phyloP scores from a whole-genome alignment of 2,797 vertebrate genomes.

The Alectoris magna region DNA sequence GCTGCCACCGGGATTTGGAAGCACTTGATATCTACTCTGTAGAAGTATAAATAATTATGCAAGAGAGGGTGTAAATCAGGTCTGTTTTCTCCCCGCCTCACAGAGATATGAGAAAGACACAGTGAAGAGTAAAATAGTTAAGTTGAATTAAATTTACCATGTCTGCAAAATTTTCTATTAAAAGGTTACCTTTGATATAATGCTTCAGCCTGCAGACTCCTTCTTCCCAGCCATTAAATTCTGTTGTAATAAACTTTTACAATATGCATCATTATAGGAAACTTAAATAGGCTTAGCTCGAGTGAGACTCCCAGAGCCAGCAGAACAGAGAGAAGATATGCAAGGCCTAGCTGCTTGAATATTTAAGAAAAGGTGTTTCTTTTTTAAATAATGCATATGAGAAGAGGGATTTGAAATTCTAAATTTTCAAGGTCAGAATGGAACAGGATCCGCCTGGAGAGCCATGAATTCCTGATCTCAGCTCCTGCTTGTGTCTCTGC shows the following conservation, averaged over 20 bases:
- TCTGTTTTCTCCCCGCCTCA: not conserved
- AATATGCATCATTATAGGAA: conserved; percentile 60
- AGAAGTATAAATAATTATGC: conserved; percentile 26
- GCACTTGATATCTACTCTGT: not conserved
- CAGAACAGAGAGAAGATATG: conserved; percentile 6
- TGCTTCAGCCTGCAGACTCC: conserved; percentile 45
- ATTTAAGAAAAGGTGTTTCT: conserved; percentile 39
- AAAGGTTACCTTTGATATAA: conserved; percentile 68
- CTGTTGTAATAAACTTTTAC: conserved; percentile 71
- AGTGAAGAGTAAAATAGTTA: conserved; percentile 54
- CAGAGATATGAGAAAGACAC: conserved; percentile 15
- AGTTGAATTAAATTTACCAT: conserved; percentile 53
- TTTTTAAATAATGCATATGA: conserved; percentile 65
- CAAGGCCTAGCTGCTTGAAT: conserved; percentile 26
- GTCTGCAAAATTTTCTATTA: conserved; percentile 59
- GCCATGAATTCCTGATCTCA: conserved; percentile 4
- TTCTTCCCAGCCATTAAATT: conserved; percentile 57
- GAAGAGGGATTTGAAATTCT: conserved; percentile 46
- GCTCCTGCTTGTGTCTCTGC: not conserved
- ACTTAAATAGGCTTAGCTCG: conserved; percentile 62
- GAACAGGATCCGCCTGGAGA: not conserved
- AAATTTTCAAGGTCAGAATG: conserved; percentile 62
- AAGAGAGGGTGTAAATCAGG: not conserved
- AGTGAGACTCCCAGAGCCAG: conserved; percentile 30
- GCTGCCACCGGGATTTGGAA: not conserved